Evolutionary conservation across 2,888 invertebrate genomes (phyloP), one percentile per base, ranked within the genome.

Genomic region (Chaitophorus viminalis): DNA sequence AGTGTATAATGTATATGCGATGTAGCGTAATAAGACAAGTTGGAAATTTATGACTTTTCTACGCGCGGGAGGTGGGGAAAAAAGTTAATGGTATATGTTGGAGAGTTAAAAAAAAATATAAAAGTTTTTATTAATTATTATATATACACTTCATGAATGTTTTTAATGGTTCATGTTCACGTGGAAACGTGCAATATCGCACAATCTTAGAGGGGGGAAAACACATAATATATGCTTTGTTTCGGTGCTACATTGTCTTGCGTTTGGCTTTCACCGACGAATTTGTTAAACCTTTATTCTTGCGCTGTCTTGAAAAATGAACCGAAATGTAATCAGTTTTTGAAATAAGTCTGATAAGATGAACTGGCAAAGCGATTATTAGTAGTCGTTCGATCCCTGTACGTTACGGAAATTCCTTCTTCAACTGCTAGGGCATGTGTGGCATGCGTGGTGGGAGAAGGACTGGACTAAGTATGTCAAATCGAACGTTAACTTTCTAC

Each of bases 291-390:
- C 60, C 21, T 25, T 60, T 25, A 60, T 60, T 3, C 21, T 9
- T 6, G 25, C 14, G 14, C 46, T 6, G 21, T 60, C 21, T 29
- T 54, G 52, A 54, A 54, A 52, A 54, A 77, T 77, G 77, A 9
- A 60, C 60, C 60, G 9, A 60, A 60, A 21, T 0, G 77, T 52
- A 77, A 77, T 77, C 31, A 25, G 77, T 77, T 77, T 77, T 31
- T 31, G 31, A 21, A 54, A 77, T 14, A 52, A 77, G 52, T 14
- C 77, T 77, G 77, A 77, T 52, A 21, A 54, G 29, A 29, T 5
- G 29, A 77, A 33, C 77, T 31, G 52, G 29, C 33, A 31, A 77
- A 52, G 31, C 31, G 31, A 77, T 77, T 54, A 77, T 46, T n/a
- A n/a, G 39, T 8, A 6, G 8, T 77, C 77, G 54, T 52, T 9